Evolutionary conservation across 2,888 invertebrate genomes (phyloP).

Genomic region (Octodonta nipae): DNA sequence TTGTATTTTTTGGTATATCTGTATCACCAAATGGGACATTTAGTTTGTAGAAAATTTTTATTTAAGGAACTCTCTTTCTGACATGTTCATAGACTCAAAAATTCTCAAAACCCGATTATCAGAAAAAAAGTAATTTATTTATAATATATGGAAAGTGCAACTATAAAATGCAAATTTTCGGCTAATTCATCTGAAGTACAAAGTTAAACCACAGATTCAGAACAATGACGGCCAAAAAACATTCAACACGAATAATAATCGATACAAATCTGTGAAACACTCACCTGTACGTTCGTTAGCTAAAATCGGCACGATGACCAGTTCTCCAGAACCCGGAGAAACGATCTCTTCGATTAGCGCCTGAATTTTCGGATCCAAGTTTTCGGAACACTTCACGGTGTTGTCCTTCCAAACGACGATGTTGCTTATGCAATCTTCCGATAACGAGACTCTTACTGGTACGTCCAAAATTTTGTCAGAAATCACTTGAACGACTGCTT

Average conservation of each 20-base stretch:
- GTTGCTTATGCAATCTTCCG: constrained; percentile 18
- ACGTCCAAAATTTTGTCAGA: constrained; percentile 38
- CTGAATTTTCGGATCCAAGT: constrained; percentile 22
- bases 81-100: too few relatives aligned
- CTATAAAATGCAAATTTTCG: too few relatives aligned
- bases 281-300: constrained; percentile 18
- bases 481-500: constrained; percentile 48
- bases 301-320: constrained; percentile 21
- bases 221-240: too few relatives aligned
- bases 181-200: too few relatives aligned
- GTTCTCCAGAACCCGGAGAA: constrained; percentile 16
- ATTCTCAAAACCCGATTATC: too few relatives aligned
- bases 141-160: too few relatives aligned
- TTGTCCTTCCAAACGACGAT: constrained; percentile 36
- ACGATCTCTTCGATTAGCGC: constrained; percentile 19
- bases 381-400: constrained; percentile 15
- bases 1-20: too few relatives aligned
- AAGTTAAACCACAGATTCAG: too few relatives aligned
- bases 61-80: too few relatives aligned
- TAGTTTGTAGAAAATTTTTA: too few relatives aligned
- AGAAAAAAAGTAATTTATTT: too few relatives aligned
- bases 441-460: constrained; percentile 37
- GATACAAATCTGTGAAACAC: constrained; percentile 4
- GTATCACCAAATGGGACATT: too few relatives aligned
- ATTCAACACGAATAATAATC: neutral